Percentiles rank a stretch among this genome's conserved stretches.
phyloP scores from a whole-genome alignment of 1,140 invertebrate species.

The Atopsyche davidsoni region DNA sequence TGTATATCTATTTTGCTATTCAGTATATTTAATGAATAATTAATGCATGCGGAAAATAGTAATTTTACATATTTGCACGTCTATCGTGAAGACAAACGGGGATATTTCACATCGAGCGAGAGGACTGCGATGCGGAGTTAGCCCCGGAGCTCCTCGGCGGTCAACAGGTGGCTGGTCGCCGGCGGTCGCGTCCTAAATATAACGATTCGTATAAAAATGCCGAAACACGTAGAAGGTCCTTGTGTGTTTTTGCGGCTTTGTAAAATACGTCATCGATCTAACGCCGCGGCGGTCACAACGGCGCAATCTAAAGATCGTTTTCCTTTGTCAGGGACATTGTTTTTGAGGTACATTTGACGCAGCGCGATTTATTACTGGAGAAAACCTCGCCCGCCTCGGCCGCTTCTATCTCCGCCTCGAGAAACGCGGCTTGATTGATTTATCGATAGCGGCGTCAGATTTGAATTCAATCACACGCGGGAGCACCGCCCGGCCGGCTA shows the following conservation, averaged over 20 bases:
- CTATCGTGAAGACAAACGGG: too few species aligned
- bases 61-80: too few species aligned
- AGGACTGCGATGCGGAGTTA: too few species aligned
- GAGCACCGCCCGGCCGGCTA: background rate
- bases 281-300: conserved; percentile 3
- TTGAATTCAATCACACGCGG: conserved; percentile 17
- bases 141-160: too few species aligned
- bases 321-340: conserved; percentile 9
- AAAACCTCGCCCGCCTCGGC: conserved; percentile 6
- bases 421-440: conserved; percentile 22
- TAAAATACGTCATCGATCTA: conserved; percentile 15
- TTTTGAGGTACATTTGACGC: conserved; percentile 11
- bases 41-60: too few species aligned
- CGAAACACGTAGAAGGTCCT: too few species aligned
- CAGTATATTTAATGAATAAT: too few species aligned
- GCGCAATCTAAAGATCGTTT: background rate
- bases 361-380: conserved; percentile 23
- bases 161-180: too few species aligned
- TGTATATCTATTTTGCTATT: too few species aligned
- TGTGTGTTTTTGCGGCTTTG: conserved; percentile 14
- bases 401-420: conserved; percentile 9
- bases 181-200: too few species aligned
- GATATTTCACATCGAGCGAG: too few species aligned
- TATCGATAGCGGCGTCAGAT: conserved; percentile 17
- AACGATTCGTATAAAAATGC: too few species aligned